phyloP scores from a whole-genome alignment of 2,797 vertebrate species.

The Arrhamphus sclerolepis region DNA sequence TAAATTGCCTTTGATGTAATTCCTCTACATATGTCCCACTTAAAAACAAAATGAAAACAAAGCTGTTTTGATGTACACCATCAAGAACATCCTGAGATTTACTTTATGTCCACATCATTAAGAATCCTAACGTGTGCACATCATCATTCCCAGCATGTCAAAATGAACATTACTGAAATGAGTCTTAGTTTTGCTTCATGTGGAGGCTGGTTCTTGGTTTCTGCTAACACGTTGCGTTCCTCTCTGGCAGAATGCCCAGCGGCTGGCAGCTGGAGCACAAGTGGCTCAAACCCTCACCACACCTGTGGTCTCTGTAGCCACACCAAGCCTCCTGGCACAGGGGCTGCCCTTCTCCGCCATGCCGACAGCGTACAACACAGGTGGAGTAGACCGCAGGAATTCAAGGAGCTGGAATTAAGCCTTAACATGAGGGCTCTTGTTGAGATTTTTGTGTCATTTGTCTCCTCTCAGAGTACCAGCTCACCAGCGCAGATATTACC shows the following conservation, averaged over 20 bases:
- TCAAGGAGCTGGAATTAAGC: background rate
- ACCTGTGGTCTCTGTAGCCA: constrained; percentile 95
- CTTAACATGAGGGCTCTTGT: background rate
- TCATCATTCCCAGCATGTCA: constrained; percentile 62
- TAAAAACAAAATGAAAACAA: constrained; percentile 23
- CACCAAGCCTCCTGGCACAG: constrained; percentile 91
- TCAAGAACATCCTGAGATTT: constrained; percentile 56
- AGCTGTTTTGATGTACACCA: constrained; percentile 59
- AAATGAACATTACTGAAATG: constrained; percentile 14
- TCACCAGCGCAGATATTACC: constrained; percentile 95
- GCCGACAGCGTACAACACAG: constrained; percentile 97
- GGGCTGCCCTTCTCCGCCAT: constrained; percentile 93
- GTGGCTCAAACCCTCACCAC: constrained; percentile 93
- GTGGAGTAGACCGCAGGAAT: constrained; percentile 67
- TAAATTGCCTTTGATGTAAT: constrained; percentile 75
- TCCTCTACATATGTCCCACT: constrained; percentile 10
- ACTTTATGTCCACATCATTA: constrained; percentile 19
- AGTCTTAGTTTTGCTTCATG: constrained; percentile 2
- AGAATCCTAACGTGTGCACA: background rate
- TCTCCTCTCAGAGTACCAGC: constrained; percentile 88
- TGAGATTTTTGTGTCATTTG: background rate
- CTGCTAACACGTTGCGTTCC: constrained; percentile 44
- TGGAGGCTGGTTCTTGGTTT: background rate
- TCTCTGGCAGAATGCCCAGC: constrained; percentile 87
- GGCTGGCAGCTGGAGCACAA: constrained; percentile 89